Conservation (phyloP, 1,140 invertebrate genomes). For the Heliconius nattereri region DNA sequence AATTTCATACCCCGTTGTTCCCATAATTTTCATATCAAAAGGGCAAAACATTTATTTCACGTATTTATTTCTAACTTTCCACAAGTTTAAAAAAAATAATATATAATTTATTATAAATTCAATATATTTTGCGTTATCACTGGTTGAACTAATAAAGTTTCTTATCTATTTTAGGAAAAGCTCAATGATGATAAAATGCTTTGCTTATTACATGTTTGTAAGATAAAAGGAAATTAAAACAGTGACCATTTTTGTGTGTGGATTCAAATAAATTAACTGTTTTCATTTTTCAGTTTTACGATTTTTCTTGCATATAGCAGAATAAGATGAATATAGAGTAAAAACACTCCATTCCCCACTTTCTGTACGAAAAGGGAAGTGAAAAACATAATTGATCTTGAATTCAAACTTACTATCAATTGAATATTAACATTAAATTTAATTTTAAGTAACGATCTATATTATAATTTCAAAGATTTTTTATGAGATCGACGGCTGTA, state of each 20-base stretch:
- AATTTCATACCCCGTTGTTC: neutral
- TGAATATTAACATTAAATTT: too few species aligned
- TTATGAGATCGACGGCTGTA: too few species aligned
- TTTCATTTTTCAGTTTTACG: too few species aligned
- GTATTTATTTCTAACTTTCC: neutral
- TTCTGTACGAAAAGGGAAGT: neutral
- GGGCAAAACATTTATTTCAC: too few species aligned
- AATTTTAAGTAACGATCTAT: too few species aligned
- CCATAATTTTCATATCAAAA: neutral
- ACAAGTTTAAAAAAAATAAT: neutral
- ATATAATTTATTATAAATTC: neutral
- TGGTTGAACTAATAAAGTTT: neutral
- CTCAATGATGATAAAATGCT: neutral
- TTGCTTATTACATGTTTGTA: neutral
- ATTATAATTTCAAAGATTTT: too few species aligned
- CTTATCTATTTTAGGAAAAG: slow-evolving; percentile 5
- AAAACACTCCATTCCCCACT: neutral
- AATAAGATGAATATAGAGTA: neutral
- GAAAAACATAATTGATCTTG: too few species aligned
- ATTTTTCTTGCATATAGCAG: too few species aligned
- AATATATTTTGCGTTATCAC: neutral
- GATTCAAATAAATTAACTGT: too few species aligned
- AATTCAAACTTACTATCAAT: too few species aligned
- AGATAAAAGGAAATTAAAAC: neutral
- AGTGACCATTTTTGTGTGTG: too few species aligned